Evolutionary conservation across 92 coral and sea anemone species (phyloP).

Genomic region (Pocillopora meandrina): DNA sequence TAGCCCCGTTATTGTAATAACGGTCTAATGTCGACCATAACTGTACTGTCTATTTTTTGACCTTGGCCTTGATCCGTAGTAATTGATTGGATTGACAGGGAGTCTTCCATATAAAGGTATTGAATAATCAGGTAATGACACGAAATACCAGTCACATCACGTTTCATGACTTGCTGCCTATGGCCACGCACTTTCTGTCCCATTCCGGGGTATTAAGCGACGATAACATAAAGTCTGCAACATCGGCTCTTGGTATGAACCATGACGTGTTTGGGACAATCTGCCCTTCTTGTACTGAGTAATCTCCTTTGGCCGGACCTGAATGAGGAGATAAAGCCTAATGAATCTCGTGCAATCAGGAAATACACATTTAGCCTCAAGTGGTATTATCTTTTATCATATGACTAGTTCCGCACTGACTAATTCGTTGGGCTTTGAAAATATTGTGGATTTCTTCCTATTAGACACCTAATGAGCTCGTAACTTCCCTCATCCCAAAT

Average conservation of each 20-base stretch:
- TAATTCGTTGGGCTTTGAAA: too few relatives aligned
- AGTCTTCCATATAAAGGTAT: constrained; percentile 15
- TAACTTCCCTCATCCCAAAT: too few relatives aligned
- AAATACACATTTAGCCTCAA: too few relatives aligned
- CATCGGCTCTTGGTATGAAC: constrained; percentile 60
- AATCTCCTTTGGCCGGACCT: constrained; percentile 52
- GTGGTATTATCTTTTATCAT: too few relatives aligned
- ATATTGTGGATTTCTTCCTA: too few relatives aligned
- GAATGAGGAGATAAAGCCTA: not conserved
- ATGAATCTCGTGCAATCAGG: not conserved
- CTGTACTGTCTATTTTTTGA: not conserved
- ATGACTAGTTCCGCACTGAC: too few relatives aligned
- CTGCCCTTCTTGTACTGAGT: constrained; percentile 57
- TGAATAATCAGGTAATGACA: constrained; percentile 22
- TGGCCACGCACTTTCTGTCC: constrained; percentile 61
- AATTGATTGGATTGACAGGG: not conserved
- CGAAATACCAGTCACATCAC: constrained; percentile 16
- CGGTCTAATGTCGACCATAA: too few relatives aligned
- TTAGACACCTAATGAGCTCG: too few relatives aligned
- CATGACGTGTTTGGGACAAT: constrained; percentile 38
- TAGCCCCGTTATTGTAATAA: too few relatives aligned
- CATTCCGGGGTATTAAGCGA: constrained; percentile 50
- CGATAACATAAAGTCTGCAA: constrained; percentile 45
- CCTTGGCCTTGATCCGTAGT: not conserved
- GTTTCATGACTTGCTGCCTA: constrained; percentile 41